A percentile compares a stretch with the other conserved stretches of the same genome.
phyloP scores from a whole-genome alignment of 2,888 invertebrate genomes.

The Reticulitermes lucifugus region DNA sequence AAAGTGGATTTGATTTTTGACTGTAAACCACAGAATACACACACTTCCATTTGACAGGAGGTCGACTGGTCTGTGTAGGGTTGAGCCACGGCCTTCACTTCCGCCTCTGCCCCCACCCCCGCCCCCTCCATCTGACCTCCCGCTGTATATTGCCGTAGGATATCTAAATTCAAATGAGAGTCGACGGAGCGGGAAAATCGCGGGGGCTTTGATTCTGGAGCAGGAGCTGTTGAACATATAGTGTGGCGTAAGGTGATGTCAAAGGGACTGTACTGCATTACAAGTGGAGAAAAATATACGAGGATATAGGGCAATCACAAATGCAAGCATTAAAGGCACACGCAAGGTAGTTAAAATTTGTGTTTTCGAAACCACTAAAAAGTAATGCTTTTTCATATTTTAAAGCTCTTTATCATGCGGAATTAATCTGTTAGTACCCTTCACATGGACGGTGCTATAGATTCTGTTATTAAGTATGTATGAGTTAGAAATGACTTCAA shows the following conservation, averaged over 20 bases:
- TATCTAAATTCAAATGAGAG: constrained; percentile 37
- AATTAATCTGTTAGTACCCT: neutral
- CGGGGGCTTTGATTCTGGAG: constrained; percentile 20
- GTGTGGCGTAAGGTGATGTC: neutral
- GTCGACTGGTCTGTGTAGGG: neutral
- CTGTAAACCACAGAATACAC: neutral
- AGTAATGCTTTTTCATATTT: neutral
- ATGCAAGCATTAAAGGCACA: neutral
- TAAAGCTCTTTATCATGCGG: neutral
- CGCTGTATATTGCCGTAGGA: constrained; percentile 15
- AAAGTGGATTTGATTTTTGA: too few species aligned
- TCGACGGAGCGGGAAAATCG: constrained; percentile 14
- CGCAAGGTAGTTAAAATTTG: neutral
- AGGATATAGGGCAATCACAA: neutral
- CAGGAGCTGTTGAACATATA: neutral
- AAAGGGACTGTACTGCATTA: neutral
- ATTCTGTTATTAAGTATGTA: neutral
- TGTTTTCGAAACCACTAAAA: neutral
- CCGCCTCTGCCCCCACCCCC: neutral
- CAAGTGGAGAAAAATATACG: neutral
- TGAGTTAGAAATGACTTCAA: too few species aligned
- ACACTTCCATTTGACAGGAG: neutral
- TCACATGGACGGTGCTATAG: neutral
- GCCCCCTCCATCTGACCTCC: neutral
- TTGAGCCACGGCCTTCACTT: neutral